These are phyloP conservation scores for Trachelus iudaicus DNA, from an alignment of 2,888 invertebrate genomes.

Conservation along the genomic window DNA sequence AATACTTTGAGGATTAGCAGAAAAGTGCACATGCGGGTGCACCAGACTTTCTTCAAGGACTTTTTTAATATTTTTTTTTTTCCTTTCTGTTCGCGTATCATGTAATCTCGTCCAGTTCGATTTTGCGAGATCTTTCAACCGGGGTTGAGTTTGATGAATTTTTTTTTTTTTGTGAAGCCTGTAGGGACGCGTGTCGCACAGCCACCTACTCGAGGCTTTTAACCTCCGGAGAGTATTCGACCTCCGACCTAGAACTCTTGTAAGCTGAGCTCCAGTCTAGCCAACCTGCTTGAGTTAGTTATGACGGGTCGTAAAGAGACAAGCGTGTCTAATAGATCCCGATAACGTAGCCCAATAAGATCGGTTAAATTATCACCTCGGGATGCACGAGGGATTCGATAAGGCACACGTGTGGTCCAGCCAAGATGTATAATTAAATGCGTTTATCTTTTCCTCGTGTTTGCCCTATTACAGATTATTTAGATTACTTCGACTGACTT, in stretches of 20 bases:
- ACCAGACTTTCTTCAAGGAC: constrained; percentile 24
- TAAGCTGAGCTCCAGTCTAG: constrained; percentile 40
- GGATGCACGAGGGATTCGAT: background rate
- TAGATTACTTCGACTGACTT: background rate
- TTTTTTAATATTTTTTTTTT: constrained; percentile 6
- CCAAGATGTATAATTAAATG: constrained; percentile 33
- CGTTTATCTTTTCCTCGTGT: background rate
- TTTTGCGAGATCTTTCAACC: background rate
- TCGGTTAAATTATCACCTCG: constrained; percentile 46
- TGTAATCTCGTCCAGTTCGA: constrained; percentile 14
- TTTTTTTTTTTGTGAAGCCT: background rate
- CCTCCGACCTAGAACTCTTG: constrained; percentile 16
- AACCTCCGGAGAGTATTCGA: constrained; percentile 1
- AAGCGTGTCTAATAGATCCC: constrained; percentile 54
- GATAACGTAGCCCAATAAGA: constrained; percentile 56
- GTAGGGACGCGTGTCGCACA: background rate
- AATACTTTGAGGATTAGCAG: background rate
- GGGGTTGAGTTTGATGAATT: background rate
- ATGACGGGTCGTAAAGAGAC: constrained; percentile 51
- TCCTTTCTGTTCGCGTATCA: background rate
- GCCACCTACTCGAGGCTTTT: background rate
- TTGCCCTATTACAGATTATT: background rate
- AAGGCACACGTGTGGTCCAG: constrained; percentile 45
- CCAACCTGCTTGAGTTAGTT: constrained; percentile 44
- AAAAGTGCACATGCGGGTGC: background rate